Conservation (phyloP, 2,888 invertebrate genomes). For the Augiades crinisus region DNA sequence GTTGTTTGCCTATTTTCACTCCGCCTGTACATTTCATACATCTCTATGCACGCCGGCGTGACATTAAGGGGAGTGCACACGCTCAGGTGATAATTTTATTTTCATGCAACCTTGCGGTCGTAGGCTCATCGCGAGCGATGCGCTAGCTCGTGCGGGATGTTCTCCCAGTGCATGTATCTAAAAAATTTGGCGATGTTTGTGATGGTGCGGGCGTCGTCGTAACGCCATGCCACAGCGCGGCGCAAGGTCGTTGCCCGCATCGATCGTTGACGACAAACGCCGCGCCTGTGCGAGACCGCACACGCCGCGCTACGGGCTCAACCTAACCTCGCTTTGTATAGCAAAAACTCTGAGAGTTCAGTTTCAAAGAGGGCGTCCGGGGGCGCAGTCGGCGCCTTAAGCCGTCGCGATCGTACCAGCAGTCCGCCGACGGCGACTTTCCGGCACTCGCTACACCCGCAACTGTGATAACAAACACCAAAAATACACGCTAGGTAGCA, state of each 20-base stretch:
- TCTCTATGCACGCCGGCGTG: not conserved
- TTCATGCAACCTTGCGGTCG: not conserved
- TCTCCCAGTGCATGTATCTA: not conserved
- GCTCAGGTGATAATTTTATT: not conserved
- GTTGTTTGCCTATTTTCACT: not conserved
- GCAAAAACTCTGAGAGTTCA: slow-evolving; percentile 53
- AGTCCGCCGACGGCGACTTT: slow-evolving; percentile 35
- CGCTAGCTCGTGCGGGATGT: not conserved
- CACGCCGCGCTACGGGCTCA: slow-evolving; percentile 50
- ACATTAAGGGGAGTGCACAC: slow-evolving; percentile 3
- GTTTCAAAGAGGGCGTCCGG: slow-evolving; percentile 61
- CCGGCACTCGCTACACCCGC: slow-evolving; percentile 38
- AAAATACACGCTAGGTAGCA: slow-evolving; percentile 38
- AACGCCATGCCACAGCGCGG: slow-evolving; percentile 42
- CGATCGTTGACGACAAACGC: slow-evolving; percentile 52
- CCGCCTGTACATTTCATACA: not conserved
- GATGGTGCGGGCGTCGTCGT: slow-evolving; percentile 30
- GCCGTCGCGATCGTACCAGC: slow-evolving; percentile 44
- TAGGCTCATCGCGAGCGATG: not conserved
- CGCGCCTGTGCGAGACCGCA: slow-evolving; percentile 47
- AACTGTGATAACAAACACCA: slow-evolving; percentile 59
- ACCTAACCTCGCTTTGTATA: slow-evolving; percentile 51
- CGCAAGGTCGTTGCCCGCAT: slow-evolving; percentile 68
- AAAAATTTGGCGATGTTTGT: slow-evolving; percentile 11
- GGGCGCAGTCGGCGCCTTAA: slow-evolving; percentile 60